phyloP scores from a whole-genome alignment of 2,888 invertebrate species.

The Cheilosia variabilis region DNA sequence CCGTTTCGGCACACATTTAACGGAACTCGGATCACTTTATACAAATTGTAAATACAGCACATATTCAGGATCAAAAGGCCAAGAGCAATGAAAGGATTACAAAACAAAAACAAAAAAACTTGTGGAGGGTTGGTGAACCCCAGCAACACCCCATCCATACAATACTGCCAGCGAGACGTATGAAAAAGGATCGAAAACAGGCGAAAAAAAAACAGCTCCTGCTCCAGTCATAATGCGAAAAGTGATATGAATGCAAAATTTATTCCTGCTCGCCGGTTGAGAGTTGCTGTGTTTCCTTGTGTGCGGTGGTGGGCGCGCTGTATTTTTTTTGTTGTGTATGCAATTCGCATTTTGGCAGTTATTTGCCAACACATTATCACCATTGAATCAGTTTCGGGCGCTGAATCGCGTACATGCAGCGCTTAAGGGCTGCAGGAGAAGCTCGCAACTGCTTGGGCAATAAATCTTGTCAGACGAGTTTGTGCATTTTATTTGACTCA shows the following conservation, averaged over 20 bases:
- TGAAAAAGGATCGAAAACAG: slow-evolving; percentile 6
- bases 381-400: slow-evolving; percentile 71
- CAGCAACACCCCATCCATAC: slow-evolving; percentile 67
- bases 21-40: slow-evolving; percentile 68
- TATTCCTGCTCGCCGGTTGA: slow-evolving; percentile 52
- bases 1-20: slow-evolving; percentile 28
- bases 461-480: slow-evolving; percentile 69
- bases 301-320: background rate
- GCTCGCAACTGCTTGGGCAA: slow-evolving; percentile 53
- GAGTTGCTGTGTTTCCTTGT: slow-evolving; percentile 25
- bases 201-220: slow-evolving; percentile 36
- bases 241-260: slow-evolving; percentile 75
- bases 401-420: slow-evolving; percentile 66
- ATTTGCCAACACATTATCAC: slow-evolving; percentile 75
- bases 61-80: slow-evolving; percentile 75
- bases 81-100: slow-evolving; percentile 72
- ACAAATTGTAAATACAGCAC: slow-evolving; percentile 73
- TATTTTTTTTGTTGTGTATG: slow-evolving; percentile 60
- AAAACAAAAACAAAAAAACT: slow-evolving; percentile 25
- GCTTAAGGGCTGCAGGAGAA: slow-evolving; percentile 61
- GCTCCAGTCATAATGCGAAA: slow-evolving; percentile 70
- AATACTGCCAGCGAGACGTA: slow-evolving; percentile 27
- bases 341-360: slow-evolving; percentile 74
- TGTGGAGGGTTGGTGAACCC: slow-evolving; percentile 49
- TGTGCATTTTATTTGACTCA: slow-evolving; percentile 63